Percentiles rank a stretch among this genome's conserved stretches.
Evolutionary conservation across 2,888 invertebrate species (phyloP).

Genomic region (Bhutanitis thaidina): DNA sequence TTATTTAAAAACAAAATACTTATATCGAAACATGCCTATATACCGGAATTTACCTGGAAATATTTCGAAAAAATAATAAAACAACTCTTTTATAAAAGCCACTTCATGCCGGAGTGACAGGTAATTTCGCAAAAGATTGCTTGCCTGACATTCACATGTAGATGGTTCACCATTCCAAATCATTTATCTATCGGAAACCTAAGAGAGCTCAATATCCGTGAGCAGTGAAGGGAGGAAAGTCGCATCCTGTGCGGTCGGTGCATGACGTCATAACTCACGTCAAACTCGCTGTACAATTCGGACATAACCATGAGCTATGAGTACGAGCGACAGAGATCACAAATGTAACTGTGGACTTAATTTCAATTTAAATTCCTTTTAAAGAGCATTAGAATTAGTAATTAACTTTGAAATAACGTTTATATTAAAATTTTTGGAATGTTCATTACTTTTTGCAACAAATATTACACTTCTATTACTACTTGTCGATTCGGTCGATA

Average conservation of each 20-base stretch:
- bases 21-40: too few relatives aligned
- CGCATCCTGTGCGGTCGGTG: constrained; percentile 32
- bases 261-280: constrained; percentile 50
- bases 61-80: constrained; percentile 7
- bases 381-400: too few relatives aligned
- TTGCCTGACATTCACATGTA: background rate
- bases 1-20: too few relatives aligned
- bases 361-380: too few relatives aligned
- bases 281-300: constrained; percentile 32
- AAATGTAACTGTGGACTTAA: too few relatives aligned
- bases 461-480: too few relatives aligned
- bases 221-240: constrained; percentile 33
- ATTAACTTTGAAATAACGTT: too few relatives aligned
- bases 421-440: too few relatives aligned
- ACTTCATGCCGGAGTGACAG: constrained; percentile 7
- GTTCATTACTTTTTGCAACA: too few relatives aligned
- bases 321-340: constrained; percentile 2
- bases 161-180: constrained; percentile 19
- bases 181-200: constrained; percentile 34
- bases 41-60: background rate
- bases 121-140: constrained; percentile 17
- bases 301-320: constrained; percentile 14
- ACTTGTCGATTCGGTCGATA: too few relatives aligned
- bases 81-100: constrained; percentile 11
- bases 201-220: constrained; percentile 37